phyloP scores from a whole-genome alignment of 2,797 vertebrate species.

The Rhinatrema bivittatum region DNA sequence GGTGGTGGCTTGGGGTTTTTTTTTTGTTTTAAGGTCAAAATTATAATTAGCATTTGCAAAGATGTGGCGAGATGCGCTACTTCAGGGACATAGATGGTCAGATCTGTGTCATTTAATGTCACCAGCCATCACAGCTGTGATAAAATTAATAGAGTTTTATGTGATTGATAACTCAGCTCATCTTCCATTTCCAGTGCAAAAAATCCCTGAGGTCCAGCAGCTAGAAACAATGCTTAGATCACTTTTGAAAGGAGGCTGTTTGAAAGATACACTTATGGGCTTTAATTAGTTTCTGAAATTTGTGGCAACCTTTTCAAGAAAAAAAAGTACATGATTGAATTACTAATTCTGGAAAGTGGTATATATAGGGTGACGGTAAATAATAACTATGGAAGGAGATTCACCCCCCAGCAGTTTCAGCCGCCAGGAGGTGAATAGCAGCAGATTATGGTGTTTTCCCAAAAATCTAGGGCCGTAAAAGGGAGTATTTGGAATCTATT shows the following conservation, averaged over 20 bases:
- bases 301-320: conserved; percentile 6
- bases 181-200: conserved; percentile 28
- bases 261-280: conserved; percentile 18
- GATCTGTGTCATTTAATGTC: conserved; percentile 68
- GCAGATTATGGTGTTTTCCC: too few species aligned
- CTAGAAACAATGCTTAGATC: conserved; percentile 23
- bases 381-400: too few species aligned
- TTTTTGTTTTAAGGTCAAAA: conserved; percentile 70
- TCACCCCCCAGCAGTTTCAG: too few species aligned
- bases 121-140: conserved; percentile 53
- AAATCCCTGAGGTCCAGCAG: conserved; percentile 30
- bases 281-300: conserved; percentile 34
- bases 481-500: too few species aligned
- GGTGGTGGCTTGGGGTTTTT: conserved; percentile 8
- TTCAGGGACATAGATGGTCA: conserved; percentile 51
- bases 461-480: too few species aligned
- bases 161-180: conserved; percentile 63
- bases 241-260: conserved; percentile 18
- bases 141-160: conserved; percentile 66
- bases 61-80: conserved; percentile 39
- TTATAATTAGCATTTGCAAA: conserved; percentile 77
- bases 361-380: too few species aligned
- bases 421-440: too few species aligned
- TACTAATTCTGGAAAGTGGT: conserved; percentile 5
- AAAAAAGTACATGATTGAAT: conserved; percentile 23